Base-by-base conservation (phyloP, 2,888 invertebrate genomes). In the Germaria angustata region DNA sequence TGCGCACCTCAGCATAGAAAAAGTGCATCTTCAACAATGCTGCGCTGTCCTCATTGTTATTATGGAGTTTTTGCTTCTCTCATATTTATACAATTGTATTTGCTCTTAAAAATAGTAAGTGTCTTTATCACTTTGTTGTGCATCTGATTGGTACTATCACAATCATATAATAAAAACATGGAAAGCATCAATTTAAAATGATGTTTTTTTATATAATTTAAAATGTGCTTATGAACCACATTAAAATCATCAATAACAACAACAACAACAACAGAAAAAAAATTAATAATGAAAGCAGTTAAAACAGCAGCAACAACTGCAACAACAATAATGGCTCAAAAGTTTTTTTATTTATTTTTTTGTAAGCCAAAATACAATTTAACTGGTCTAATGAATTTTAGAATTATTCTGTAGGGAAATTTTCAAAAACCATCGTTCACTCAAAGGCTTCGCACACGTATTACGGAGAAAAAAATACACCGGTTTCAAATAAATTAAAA, bases 381-480 rank as follows among this genome's bases (percentile, higher is more conserved):
- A 75, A 78, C 66, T 75, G 79, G 82, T 82, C 79, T 82, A 82
- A 82, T 75, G 82, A 69, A 59, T 69, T 82, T 63, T 66, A 82
- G 82, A 82, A 82, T 82, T 71, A 82, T 82, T 82, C 79, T 82
- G 65, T 66, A 28, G 49, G 51, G 77, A 72, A 65, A 53, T 68
- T 68, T 39, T 59, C n/a, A 71, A 72, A 66, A 72, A 32, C 28
- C 68, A 41, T 34, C 76, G 51, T 61, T 68, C 44, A 79, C 61
- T 75, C 69, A 71, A 82, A 75, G 75, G 57, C 36, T 75, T 75
- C 73, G 59, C 69, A 82, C 82, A 79, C 65, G 51, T 75, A 59
- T 53, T 17, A 39, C 82, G 82, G 79, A 28, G 79, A 28, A 41
- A 57, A 61, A 24, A 72, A 15, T 65, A 32, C 13, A n/a, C 24